Evolutionary conservation across 2,888 invertebrate genomes (phyloP).

Genomic region (Drosophila nr. perissopoda): DNA sequence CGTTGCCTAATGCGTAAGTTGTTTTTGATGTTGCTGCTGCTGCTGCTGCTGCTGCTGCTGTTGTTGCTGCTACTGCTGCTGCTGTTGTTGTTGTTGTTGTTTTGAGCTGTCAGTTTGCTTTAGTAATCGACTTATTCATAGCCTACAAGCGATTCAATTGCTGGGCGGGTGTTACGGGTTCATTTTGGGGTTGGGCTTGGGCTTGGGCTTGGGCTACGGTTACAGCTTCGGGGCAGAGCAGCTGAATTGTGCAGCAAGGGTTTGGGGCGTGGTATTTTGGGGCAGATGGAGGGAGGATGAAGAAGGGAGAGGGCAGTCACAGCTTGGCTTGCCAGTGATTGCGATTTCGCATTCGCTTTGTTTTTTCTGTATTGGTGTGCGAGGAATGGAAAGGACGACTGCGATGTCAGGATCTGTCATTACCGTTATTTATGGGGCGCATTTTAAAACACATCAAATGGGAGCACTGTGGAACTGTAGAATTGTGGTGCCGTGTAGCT

Average conservation of each 20-base stretch:
- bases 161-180: slow-evolving; percentile 7
- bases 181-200: not conserved
- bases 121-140: slow-evolving; percentile 79
- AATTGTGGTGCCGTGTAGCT: not conserved
- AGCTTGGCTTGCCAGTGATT: slow-evolving; percentile 50
- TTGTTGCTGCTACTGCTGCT: not conserved
- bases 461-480: slow-evolving; percentile 7
- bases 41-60: not conserved
- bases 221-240: not conserved
- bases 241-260: not conserved
- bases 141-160: slow-evolving; percentile 74
- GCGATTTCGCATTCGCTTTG: slow-evolving; percentile 54
- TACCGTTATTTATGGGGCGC: slow-evolving; percentile 63
- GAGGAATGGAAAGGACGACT: slow-evolving; percentile 42
- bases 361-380: slow-evolving; percentile 31
- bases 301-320: slow-evolving; percentile 18
- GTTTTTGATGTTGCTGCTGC: not conserved
- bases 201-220: not conserved
- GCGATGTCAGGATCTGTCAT: slow-evolving; percentile 62
- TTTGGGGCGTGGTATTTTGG: not conserved
- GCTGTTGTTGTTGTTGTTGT: not conserved
- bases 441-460: slow-evolving; percentile 64
- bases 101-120: slow-evolving; percentile 54
- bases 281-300: no score
- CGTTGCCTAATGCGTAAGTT: slow-evolving; percentile 30